These are phyloP conservation scores for Trididemnum nubilum DNA, from an alignment of 23 tunicate species.

Conservation along the genomic window DNA sequence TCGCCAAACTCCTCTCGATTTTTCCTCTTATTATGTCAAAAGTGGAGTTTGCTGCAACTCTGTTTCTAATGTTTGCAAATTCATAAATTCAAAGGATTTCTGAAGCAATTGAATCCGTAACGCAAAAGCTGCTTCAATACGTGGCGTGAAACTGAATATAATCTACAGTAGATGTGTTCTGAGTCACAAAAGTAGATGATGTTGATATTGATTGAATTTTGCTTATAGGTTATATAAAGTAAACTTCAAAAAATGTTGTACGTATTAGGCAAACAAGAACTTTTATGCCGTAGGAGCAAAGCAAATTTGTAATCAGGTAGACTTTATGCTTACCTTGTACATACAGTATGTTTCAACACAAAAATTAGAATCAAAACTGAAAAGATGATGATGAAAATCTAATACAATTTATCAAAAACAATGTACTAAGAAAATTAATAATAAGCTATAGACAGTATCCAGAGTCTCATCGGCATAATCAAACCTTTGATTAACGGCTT, in stretches of 20 bases:
- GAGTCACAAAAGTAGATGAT: not conserved
- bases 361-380: too few relatives aligned
- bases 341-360: too few relatives aligned
- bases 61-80: not conserved
- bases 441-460: too few relatives aligned
- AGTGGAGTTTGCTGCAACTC: not conserved
- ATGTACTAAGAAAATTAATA: too few relatives aligned
- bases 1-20: not conserved
- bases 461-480: too few relatives aligned
- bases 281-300: not conserved
- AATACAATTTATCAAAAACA: too few relatives aligned
- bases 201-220: not conserved
- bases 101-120: constrained; percentile 8
- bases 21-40: constrained; percentile 2
- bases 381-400: too few relatives aligned
- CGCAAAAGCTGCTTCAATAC: constrained; percentile 1
- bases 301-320: not conserved
- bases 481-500: too few relatives aligned
- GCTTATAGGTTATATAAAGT: not conserved
- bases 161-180: constrained; percentile 1
- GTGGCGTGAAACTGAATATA: constrained; percentile 11
- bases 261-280: not conserved
- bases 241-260: constrained; percentile 1
- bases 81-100: not conserved
- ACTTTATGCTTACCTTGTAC: constrained; percentile 12